Conservation (phyloP, 2,113 vertebrate species). For the Myotis davidii region DNA sequence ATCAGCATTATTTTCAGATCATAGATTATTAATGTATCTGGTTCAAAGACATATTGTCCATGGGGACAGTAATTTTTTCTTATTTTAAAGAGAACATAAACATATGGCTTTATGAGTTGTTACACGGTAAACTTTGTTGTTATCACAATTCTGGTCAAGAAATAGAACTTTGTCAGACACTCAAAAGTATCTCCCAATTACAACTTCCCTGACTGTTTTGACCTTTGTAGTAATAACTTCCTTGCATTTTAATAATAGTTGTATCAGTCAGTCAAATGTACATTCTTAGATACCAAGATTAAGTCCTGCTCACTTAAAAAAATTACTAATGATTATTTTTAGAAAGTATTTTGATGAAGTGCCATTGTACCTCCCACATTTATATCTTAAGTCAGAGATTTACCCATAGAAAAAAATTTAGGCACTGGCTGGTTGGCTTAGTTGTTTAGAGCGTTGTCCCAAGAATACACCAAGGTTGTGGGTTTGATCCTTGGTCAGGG, state of each 20-base stretch:
- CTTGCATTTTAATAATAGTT: slow-evolving; percentile 5
- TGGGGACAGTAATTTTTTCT: not conserved
- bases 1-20: not conserved
- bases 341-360: slow-evolving; percentile 6
- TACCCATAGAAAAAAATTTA: not conserved
- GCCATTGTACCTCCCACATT: not conserved
- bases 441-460: not conserved
- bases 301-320: not conserved
- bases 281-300: not conserved
- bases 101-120: not conserved
- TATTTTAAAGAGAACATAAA: slow-evolving; percentile 17
- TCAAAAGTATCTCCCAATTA: not conserved
- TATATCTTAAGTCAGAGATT: not conserved
- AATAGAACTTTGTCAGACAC: not conserved
- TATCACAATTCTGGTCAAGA: not conserved
- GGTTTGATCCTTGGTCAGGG: not conserved
- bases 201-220: not conserved
- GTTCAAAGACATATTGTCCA: not conserved
- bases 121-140: not conserved
- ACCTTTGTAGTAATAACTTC: slow-evolving; percentile 3
- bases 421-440: not conserved
- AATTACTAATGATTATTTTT: not conserved
- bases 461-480: not conserved
- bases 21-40: not conserved
- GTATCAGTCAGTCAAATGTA: not conserved